Conservation (phyloP, 2,113 vertebrate genomes). For the Malurus melanocephalus region DNA sequence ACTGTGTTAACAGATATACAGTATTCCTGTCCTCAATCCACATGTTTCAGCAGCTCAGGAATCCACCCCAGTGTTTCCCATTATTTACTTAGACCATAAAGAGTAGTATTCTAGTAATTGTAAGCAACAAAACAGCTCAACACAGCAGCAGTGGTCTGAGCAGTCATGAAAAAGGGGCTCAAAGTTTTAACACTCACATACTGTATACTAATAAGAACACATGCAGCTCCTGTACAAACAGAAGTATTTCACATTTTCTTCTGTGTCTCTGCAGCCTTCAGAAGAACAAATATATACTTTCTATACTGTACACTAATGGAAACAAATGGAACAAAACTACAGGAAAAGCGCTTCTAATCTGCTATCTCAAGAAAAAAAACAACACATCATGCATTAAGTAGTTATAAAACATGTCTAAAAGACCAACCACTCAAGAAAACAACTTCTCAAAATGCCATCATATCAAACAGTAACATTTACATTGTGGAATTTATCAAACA, state of each 20-base stretch:
- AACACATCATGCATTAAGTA: not conserved
- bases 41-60: not conserved
- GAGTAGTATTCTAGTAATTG: not conserved
- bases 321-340: not conserved
- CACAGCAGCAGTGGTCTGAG: not conserved
- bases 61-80: not conserved
- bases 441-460: not conserved
- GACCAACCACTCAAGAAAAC: not conserved
- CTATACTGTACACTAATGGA: not conserved
- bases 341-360: not conserved
- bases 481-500: not conserved
- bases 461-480: not conserved
- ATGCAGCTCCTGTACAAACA: not conserved
- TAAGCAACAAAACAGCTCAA: not conserved
- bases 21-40: not conserved
- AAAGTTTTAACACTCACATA: not conserved
- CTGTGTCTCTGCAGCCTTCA: not conserved
- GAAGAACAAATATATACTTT: not conserved
- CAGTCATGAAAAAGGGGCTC: not conserved
- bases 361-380: not conserved
- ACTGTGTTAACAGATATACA: not conserved
- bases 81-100: not conserved
- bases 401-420: not conserved
- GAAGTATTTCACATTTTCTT: not conserved
- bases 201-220: not conserved